Percentiles rank a stretch among this genome's conserved stretches.
phyloP scores from a whole-genome alignment of 2,888 invertebrate genomes.

The Hirtodrosophila confusa region DNA sequence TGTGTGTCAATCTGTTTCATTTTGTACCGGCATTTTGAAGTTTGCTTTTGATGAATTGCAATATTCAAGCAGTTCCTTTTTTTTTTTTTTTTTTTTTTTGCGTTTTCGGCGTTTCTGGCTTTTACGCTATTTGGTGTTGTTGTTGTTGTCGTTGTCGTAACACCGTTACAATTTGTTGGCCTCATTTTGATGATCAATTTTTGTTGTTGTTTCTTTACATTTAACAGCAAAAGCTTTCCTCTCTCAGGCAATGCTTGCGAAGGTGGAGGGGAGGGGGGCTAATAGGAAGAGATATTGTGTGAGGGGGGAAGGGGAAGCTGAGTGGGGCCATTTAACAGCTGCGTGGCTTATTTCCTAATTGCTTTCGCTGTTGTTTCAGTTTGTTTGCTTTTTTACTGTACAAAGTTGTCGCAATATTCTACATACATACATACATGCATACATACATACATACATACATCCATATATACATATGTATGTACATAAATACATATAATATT shows the following conservation, averaged over 20 bases:
- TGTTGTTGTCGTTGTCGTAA: slow-evolving; percentile 35
- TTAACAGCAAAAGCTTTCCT: slow-evolving; percentile 28
- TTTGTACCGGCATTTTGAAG: slow-evolving; percentile 44
- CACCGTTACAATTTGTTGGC: slow-evolving; percentile 43
- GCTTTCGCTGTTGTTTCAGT: slow-evolving; percentile 24
- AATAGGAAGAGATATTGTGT: not conserved
- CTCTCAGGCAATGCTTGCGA: slow-evolving; percentile 23
- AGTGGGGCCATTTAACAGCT: slow-evolving; percentile 16
- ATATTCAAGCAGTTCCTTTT: slow-evolving; percentile 25
- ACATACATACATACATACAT: too few relatives aligned
- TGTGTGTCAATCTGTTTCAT: slow-evolving; percentile 22
- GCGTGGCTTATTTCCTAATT: slow-evolving; percentile 41
- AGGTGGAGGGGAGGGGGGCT: slow-evolving; percentile 1
- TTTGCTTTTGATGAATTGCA: slow-evolving; percentile 52
- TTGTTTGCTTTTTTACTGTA: slow-evolving; percentile 7
- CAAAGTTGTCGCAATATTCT: not conserved
- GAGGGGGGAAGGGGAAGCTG: not conserved
- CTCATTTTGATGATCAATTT: slow-evolving; percentile 51
- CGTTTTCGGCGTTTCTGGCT: slow-evolving; percentile 23
- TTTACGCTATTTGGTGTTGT: slow-evolving; percentile 12
- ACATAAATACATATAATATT: not conserved
- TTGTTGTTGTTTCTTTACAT: slow-evolving; percentile 35
- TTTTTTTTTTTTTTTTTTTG: slow-evolving; percentile 7
- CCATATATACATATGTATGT: too few relatives aligned
- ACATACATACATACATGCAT: too few relatives aligned